Evolutionary conservation across 2,113 vertebrate genomes (phyloP).

Genomic region (Chionis minor): DNA sequence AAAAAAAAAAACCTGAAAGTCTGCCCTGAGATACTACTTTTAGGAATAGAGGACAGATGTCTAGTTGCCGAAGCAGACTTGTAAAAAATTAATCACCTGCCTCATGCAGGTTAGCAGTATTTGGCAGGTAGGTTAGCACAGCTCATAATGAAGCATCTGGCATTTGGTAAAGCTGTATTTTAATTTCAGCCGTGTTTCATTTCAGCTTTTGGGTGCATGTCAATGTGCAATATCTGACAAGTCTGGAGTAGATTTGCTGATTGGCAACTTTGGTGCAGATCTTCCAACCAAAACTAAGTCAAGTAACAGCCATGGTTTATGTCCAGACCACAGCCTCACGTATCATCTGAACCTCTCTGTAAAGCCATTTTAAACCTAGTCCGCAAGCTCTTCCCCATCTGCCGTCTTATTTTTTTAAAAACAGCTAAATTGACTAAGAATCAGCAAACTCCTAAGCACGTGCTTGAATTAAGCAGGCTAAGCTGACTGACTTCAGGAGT

Average conservation of each 20-base stretch:
- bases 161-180: slow-evolving; percentile 24
- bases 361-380: background rate
- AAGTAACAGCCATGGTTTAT: background rate
- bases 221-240: background rate
- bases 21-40: slow-evolving; percentile 22
- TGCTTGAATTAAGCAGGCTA: background rate
- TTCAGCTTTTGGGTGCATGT: slow-evolving; percentile 12
- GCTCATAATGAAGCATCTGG: slow-evolving; percentile 57
- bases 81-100: slow-evolving; percentile 58
- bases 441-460: background rate
- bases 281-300: background rate
- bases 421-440: background rate
- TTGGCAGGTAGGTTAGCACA: slow-evolving; percentile 31
- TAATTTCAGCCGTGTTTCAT: background rate
- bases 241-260: background rate
- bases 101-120: slow-evolving; percentile 34
- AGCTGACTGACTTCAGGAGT: background rate
- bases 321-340: background rate
- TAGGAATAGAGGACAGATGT: slow-evolving; percentile 42
- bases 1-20: background rate
- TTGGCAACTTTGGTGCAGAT: background rate
- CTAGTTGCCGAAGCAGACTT: slow-evolving; percentile 22
- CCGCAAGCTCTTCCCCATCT: background rate
- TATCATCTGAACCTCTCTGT: background rate
- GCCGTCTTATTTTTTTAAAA: background rate